phyloP scores from a whole-genome alignment of 2,113 vertebrate genomes.

The Phyllostomus hastatus region DNA sequence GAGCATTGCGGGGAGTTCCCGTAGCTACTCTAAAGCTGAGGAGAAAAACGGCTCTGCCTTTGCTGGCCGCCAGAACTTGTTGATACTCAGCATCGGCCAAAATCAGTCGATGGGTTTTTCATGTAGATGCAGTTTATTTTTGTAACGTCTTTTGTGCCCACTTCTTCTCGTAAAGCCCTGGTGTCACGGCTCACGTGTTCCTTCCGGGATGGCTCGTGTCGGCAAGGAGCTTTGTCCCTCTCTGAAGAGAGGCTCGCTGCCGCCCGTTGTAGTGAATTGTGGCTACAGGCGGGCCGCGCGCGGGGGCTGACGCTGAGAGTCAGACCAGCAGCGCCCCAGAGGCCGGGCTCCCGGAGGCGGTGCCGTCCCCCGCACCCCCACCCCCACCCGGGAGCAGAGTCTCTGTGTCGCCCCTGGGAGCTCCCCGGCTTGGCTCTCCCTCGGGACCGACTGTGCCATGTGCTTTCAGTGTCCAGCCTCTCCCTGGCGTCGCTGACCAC shows the following conservation, averaged over 20 bases:
- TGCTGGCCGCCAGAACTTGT: neutral
- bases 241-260: neutral
- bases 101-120: neutral
- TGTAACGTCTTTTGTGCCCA: too few relatives aligned
- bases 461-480: slow-evolving; percentile 96
- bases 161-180: too few relatives aligned
- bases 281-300: neutral
- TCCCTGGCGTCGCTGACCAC: slow-evolving; percentile 95
- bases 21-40: neutral
- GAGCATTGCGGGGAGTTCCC: neutral
- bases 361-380: fast-evolving
- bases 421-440: slow-evolving; percentile 77
- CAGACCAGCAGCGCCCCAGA: too few relatives aligned
- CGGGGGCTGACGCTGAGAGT: too few relatives aligned
- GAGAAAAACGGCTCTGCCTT: neutral
- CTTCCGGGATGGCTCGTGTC: neutral
- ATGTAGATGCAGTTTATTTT: neutral
- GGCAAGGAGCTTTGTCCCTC: neutral
- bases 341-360: too few relatives aligned
- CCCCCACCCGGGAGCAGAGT: too few relatives aligned
- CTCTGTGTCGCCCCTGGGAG: too few relatives aligned
- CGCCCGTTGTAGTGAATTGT: neutral
- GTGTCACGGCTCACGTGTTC: neutral
- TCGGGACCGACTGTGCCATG: slow-evolving; percentile 86
- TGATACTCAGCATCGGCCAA: neutral